A percentile compares a stretch with the other conserved stretches of the same genome.
Conservation (phyloP, 2,888 invertebrate species). For the Pherbina coryleti region DNA sequence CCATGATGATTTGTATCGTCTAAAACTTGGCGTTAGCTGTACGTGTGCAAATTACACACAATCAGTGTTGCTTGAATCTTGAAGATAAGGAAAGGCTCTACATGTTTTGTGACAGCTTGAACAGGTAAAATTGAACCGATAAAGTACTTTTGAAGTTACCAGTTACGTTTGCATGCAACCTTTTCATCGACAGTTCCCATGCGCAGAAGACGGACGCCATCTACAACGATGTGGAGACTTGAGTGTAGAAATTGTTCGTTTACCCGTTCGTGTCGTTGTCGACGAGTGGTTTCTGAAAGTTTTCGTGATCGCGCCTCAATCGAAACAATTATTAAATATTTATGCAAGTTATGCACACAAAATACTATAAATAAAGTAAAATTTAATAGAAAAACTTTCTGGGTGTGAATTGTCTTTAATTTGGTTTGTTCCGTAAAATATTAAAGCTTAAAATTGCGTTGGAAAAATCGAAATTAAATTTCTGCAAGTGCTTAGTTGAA, state of each 20-base stretch:
- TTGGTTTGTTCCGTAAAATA: slow-evolving; percentile 3
- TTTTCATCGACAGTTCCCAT: slow-evolving; percentile 43
- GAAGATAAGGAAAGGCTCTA: too few relatives aligned
- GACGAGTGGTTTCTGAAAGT: slow-evolving; percentile 50
- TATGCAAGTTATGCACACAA: slow-evolving; percentile 29
- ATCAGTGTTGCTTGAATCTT: too few relatives aligned
- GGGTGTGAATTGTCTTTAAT: slow-evolving; percentile 14
- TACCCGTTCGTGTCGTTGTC: slow-evolving; percentile 51
- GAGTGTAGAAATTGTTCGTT: slow-evolving; percentile 43
- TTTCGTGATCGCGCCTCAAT: slow-evolving; percentile 48
- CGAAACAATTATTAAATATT: slow-evolving; percentile 44
- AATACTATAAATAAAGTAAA: slow-evolving; percentile 24
- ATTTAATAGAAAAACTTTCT: slow-evolving; percentile 21
- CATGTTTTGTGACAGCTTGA: too few relatives aligned
- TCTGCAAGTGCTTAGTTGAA: not conserved
- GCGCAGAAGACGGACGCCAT: slow-evolving; percentile 58
- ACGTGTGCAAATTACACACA: too few relatives aligned
- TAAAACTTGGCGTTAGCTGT: too few relatives aligned
- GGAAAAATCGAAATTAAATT: slow-evolving; percentile 30
- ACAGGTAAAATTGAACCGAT: too few relatives aligned
- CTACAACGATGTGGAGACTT: slow-evolving; percentile 53
- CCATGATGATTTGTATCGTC: too few relatives aligned
- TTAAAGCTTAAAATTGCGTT: slow-evolving; percentile 35
- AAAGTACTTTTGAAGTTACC: not conserved
- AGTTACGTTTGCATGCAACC: not conserved